Conservation (phyloP, 2,888 invertebrate species). For the Ceraclea dissimilis region DNA sequence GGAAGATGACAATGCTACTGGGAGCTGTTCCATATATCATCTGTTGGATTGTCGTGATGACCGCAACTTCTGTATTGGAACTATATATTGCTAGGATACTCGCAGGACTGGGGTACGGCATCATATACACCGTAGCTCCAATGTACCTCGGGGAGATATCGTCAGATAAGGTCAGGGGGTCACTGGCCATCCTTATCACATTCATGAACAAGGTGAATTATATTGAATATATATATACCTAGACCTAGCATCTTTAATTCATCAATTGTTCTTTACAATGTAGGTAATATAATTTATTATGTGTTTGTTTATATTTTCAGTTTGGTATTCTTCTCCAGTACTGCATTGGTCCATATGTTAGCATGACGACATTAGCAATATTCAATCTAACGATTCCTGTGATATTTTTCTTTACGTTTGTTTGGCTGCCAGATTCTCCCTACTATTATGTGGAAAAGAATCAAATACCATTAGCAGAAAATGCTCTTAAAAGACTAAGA, state of each 20-base stretch:
- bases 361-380: slow-evolving; percentile 46
- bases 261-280: not conserved
- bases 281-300: not conserved
- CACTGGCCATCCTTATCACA: slow-evolving; percentile 55
- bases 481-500: slow-evolving; percentile 52
- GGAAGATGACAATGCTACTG: slow-evolving; percentile 56
- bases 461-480: slow-evolving; percentile 48
- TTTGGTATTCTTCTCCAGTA: slow-evolving; percentile 55
- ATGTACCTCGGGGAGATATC: slow-evolving; percentile 59
- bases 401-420: slow-evolving; percentile 47
- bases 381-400: slow-evolving; percentile 52
- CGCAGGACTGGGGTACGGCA: slow-evolving; percentile 56
- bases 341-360: slow-evolving; percentile 51
- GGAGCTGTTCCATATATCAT: slow-evolving; percentile 53
- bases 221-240: too few relatives aligned
- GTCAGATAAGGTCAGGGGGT: slow-evolving; percentile 52
- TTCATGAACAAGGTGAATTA: slow-evolving; percentile 47
- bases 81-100: slow-evolving; percentile 55
- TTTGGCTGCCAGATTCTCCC: slow-evolving; percentile 63
- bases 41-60: slow-evolving; percentile 57
- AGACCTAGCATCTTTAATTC: too few relatives aligned
- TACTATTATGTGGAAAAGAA: slow-evolving; percentile 49
- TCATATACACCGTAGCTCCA: slow-evolving; percentile 53
- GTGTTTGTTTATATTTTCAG: slow-evolving; percentile 34
- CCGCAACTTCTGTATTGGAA: slow-evolving; percentile 47